A percentile compares a stretch with the other conserved stretches of the same genome.
Evolutionary conservation across 2,797 vertebrate genomes (phyloP).

Genomic region (Adrianichthys oophorus): DNA sequence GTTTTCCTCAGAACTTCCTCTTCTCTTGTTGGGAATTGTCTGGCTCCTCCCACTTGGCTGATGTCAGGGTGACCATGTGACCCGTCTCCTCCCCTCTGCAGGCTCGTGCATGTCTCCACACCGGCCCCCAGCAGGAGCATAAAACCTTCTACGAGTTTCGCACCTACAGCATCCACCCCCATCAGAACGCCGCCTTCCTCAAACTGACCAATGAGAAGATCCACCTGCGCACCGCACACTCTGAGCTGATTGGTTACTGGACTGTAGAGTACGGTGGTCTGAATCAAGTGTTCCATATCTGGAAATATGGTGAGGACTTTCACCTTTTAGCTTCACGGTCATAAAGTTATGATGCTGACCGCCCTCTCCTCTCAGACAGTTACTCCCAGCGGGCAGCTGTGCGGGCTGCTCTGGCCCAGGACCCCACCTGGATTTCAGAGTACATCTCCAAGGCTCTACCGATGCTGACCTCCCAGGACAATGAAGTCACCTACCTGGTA

Average conservation of each 20-base stretch:
- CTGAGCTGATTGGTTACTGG: slow-evolving; percentile 90
- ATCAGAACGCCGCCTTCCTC: slow-evolving; percentile 83
- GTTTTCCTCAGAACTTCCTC: no score
- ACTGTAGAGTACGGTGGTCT: slow-evolving; percentile 85
- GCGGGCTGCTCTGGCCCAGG: slow-evolving; percentile 79
- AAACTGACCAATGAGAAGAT: slow-evolving; percentile 81
- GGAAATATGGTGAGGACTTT: slow-evolving; percentile 89
- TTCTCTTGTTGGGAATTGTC: background rate
- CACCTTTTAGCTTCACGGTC: background rate
- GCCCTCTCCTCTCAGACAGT: slow-evolving; percentile 73
- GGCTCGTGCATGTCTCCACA: slow-evolving; percentile 37
- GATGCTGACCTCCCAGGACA: slow-evolving; percentile 84
- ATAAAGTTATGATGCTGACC: background rate
- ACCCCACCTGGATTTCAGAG: slow-evolving; percentile 85
- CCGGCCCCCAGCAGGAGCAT: slow-evolving; percentile 54
- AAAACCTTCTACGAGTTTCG: slow-evolving; percentile 88
- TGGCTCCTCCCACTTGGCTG: background rate
- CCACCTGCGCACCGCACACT: slow-evolving; percentile 84
- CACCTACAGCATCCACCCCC: slow-evolving; percentile 84
- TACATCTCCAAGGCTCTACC: slow-evolving; percentile 81
- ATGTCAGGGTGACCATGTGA: slow-evolving; percentile 13
- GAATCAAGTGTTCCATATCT: slow-evolving; percentile 89
- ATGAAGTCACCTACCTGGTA: slow-evolving; percentile 85
- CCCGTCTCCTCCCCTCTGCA: slow-evolving; percentile 29
- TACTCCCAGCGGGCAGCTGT: slow-evolving; percentile 85